Conservation (phyloP, 2,888 invertebrate genomes). For the Thysanoteuthis rhombus region DNA sequence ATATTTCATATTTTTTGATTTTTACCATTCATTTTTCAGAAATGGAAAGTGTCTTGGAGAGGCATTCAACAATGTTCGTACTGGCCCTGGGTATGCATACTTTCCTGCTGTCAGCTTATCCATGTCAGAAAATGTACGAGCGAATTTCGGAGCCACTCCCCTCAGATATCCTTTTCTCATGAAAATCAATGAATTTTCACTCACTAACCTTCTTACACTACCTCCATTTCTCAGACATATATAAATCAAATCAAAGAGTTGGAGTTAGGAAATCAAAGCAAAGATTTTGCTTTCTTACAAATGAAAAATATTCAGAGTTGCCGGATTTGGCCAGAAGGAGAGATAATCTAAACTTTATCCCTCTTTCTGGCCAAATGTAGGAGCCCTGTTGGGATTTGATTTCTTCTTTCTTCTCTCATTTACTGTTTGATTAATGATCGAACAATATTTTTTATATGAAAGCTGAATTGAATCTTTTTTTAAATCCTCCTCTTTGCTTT, state of each 20-base stretch:
- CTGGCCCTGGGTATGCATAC: constrained; percentile 80
- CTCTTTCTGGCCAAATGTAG: no score
- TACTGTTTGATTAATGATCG: no score
- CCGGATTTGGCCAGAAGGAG: no score
- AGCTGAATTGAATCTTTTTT: no score
- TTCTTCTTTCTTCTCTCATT: no score
- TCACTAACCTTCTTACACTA: background rate
- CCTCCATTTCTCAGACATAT: background rate
- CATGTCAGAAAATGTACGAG: constrained; percentile 79
- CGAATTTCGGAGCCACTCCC: constrained; percentile 81
- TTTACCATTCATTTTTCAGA: constrained; percentile 67
- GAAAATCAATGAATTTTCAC: background rate
- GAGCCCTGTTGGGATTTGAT: no score
- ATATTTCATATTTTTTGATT: background rate
- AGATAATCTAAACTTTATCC: no score
- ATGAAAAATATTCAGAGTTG: background rate
- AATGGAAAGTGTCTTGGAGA: constrained; percentile 81
- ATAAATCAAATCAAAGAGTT: no score
- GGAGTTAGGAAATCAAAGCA: background rate
- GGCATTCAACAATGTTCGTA: constrained; percentile 79
- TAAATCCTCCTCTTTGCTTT: no score
- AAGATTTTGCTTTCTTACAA: background rate
- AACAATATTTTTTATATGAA: no score
- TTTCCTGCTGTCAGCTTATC: constrained; percentile 85
- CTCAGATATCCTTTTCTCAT: constrained; percentile 54